Evolutionary conservation across 2,113 vertebrate genomes (phyloP), one percentile per base, ranked within the genome.

Genomic region (Lepidothrix coronata): DNA sequence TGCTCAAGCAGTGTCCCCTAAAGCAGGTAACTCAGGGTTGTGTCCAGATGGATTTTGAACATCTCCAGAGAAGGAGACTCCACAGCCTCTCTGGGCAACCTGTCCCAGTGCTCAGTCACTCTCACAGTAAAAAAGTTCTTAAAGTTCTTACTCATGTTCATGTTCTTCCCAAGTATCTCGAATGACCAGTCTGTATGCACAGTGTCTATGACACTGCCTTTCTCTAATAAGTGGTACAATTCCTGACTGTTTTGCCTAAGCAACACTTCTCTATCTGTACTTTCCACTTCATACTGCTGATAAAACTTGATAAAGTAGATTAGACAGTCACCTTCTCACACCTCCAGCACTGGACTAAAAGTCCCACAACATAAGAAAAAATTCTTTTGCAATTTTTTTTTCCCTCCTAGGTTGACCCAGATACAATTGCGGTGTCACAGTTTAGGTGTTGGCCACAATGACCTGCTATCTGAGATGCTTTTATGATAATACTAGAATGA

Each of bases 161-260:
- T 17, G 37, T 62, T 65, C 18, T 67, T 73, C 25, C 21, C 17
- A 46, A 22, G 5, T 31, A 57, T 9, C 27, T 49, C 1, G 2
- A 0, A 6, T 1, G 4, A 41, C 44, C 2, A 1, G 19, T 63
- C n/a, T 25, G 11, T 17, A 31, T 12, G 2, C 20, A 46, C 11
- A 49, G 22, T 7, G 51, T 9, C 30, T n/a, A 33, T 19, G 10
- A 75, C 12, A n/a, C 7, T 61, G 9, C 8, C 30, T 61, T 58
- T 51, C 48, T n/a, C 10, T 37, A 71, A 37, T 0, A 10, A 73
- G 6, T 0, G 0, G 5, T 28, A 28, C 6, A 35, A 63, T n/a
- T 67, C 30, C 44, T 71, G 23, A 23, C 11, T 27, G 1, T 2
- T 89, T 59, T 61, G 18, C 22, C 58, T 44, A 57, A 65, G 37